A percentile compares a stretch with the other conserved stretches of the same genome.
Evolutionary conservation across 2,888 invertebrate species (phyloP).

Genomic region (Melieria crassipennis): DNA sequence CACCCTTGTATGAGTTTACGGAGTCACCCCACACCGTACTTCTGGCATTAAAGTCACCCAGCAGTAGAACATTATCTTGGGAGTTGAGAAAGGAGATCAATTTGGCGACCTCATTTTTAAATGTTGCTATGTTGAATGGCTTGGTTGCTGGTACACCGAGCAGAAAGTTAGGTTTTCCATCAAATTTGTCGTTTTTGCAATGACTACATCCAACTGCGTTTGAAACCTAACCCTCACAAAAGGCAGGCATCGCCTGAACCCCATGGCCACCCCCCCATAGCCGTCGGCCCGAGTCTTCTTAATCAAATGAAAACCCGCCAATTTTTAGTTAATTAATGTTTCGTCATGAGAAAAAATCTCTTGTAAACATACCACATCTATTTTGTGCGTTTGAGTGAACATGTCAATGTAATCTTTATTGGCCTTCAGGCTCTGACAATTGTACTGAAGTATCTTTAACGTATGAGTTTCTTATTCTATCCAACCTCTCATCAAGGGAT

Average conservation of each 20-base stretch:
- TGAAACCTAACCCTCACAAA: background rate
- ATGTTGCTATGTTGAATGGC: background rate
- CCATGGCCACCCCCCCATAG: background rate
- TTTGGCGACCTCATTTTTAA: background rate
- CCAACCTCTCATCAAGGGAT: background rate
- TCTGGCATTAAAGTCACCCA: conserved; percentile 5
- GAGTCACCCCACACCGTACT: background rate
- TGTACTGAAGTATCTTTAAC: background rate
- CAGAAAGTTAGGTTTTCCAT: background rate
- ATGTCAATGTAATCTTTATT: conserved; percentile 1
- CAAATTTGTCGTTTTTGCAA: background rate
- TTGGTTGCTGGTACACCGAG: background rate
- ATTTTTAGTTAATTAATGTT: background rate
- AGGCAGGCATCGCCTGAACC: background rate
- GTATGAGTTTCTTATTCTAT: background rate
- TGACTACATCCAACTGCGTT: background rate
- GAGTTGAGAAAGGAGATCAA: background rate
- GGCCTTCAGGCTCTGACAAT: conserved; percentile 5
- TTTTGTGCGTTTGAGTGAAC: background rate
- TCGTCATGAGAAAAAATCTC: conserved; percentile 10
- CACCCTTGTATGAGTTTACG: background rate
- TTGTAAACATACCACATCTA: background rate
- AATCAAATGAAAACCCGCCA: background rate
- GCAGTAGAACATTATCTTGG: background rate
- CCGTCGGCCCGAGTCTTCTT: background rate